phyloP scores from a whole-genome alignment of 2,888 invertebrate species.

The Ophion ventricosus region DNA sequence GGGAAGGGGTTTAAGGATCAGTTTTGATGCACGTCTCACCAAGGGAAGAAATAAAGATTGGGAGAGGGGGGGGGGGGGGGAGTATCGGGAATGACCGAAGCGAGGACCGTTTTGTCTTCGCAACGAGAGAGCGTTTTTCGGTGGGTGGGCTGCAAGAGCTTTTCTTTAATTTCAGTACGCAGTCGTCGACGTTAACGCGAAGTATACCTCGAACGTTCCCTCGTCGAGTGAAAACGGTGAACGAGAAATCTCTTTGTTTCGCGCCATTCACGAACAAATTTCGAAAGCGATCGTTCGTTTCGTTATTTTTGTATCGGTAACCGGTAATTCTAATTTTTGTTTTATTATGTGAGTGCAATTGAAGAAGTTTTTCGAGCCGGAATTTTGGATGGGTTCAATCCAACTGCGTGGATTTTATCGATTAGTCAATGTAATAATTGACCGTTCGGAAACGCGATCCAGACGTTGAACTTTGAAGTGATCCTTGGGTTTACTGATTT shows the following conservation, averaged over 20 bases:
- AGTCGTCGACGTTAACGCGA: slow-evolving; percentile 64
- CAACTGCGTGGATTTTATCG: background rate
- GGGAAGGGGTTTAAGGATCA: slow-evolving; percentile 34
- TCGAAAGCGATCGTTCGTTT: background rate
- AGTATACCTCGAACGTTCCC: slow-evolving; percentile 48
- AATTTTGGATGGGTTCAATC: background rate
- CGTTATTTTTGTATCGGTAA: background rate
- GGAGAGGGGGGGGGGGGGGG: slow-evolving; percentile 7
- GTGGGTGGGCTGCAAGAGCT: slow-evolving; percentile 41
- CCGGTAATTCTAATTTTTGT: background rate
- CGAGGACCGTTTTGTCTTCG: slow-evolving; percentile 48
- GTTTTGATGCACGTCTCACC: slow-evolving; percentile 62
- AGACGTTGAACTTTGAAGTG: background rate
- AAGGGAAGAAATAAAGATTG: slow-evolving; percentile 15
- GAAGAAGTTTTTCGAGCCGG: background rate
- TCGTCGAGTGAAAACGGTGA: slow-evolving; percentile 8
- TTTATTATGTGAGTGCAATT: background rate
- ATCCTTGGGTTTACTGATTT: background rate
- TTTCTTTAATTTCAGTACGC: slow-evolving; percentile 66
- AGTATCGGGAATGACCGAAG: slow-evolving; percentile 45
- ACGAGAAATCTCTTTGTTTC: slow-evolving; percentile 24
- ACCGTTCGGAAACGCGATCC: no score
- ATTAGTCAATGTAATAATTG: background rate
- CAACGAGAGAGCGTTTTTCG: slow-evolving; percentile 43
- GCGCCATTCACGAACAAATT: background rate